phyloP scores from a whole-genome alignment of 2,797 vertebrate genomes.

The Setipinna tenuifilis region DNA sequence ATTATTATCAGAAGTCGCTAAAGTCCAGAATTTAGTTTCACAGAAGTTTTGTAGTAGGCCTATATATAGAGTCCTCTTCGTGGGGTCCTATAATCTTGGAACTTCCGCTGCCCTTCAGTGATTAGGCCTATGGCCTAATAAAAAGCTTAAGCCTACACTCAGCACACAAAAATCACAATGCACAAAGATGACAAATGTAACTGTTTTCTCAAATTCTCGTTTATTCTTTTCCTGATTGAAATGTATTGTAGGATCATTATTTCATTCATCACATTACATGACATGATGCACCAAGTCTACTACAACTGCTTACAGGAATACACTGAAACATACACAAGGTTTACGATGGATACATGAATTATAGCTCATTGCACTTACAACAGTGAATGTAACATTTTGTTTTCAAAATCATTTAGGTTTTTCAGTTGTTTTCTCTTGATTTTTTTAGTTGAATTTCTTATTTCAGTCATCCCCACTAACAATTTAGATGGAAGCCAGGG shows the following conservation, averaged over 20 bases:
- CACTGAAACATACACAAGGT: constrained; percentile 93
- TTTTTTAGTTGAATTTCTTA: constrained; percentile 60
- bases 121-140: no score
- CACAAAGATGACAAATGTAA: background rate
- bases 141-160: no score
- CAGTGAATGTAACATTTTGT: constrained; percentile 83
- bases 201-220: constrained; percentile 64
- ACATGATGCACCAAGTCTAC: constrained; percentile 92
- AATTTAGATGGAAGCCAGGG: constrained; percentile 72
- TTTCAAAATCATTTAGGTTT: constrained; percentile 70
- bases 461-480: constrained; percentile 54
- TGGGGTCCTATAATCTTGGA: no score
- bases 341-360: constrained; percentile 91
- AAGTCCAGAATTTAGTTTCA: no score
- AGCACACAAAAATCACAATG: background rate
- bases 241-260: constrained; percentile 91
- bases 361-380: constrained; percentile 91
- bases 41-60: no score
- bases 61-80: no score
- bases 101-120: no score
- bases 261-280: constrained; percentile 96
- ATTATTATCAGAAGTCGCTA: no score
- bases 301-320: constrained; percentile 95
- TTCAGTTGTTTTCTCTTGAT: constrained; percentile 70
- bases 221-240: constrained; percentile 93